Base-by-base conservation (phyloP, 64 coral and sea anemone genomes). In the Exaiptasia diaphana region DNA sequence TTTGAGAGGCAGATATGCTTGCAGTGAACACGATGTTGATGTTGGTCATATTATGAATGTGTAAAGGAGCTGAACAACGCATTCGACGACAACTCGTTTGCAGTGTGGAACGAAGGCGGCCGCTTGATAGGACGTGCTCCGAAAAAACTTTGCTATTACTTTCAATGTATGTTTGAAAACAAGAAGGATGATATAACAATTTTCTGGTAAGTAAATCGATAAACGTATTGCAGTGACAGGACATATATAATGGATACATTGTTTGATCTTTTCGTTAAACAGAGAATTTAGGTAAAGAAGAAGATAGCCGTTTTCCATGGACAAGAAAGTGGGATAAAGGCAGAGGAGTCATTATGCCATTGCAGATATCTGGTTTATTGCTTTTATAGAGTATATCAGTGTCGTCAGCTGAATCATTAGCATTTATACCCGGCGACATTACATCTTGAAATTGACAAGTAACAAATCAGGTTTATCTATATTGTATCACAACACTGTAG, bases 201-300 rank as follows among this genome's bases (percentile, higher is more conserved):
- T 6, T 62, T 62, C 34, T 62, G 58, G 58, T 62, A 31, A 62
- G 58, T 62, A n/a, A n/a, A n/a, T n/a, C n/a, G n/a, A n/a, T n/a
- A n/a, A n/a, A n/a, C n/a, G n/a, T n/a, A n/a, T n/a, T n/a, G n/a
- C n/a, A n/a, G n/a, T n/a, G n/a, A n/a, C n/a, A n/a, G n/a, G n/a
- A n/a, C n/a, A n/a, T n/a, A n/a, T n/a, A n/a, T n/a, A n/a, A n/a
- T n/a, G n/a, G n/a, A n/a, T n/a, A n/a, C n/a, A n/a, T n/a, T n/a
- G n/a, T n/a, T n/a, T n/a, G n/a, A n/a, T n/a, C n/a, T n/a, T n/a
- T n/a, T n/a, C n/a, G n/a, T n/a, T n/a, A n/a, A n/a, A n/a, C n/a
- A n/a, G n/a, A n/a, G n/a, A n/a, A n/a, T n/a, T n/a, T n/a, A n/a
- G n/a, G n/a, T n/a, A 59, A 59, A 58, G 54, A 58, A 58, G 54